phyloP scores from a whole-genome alignment of 2,888 invertebrate species.

The Dryomyza anilis region DNA sequence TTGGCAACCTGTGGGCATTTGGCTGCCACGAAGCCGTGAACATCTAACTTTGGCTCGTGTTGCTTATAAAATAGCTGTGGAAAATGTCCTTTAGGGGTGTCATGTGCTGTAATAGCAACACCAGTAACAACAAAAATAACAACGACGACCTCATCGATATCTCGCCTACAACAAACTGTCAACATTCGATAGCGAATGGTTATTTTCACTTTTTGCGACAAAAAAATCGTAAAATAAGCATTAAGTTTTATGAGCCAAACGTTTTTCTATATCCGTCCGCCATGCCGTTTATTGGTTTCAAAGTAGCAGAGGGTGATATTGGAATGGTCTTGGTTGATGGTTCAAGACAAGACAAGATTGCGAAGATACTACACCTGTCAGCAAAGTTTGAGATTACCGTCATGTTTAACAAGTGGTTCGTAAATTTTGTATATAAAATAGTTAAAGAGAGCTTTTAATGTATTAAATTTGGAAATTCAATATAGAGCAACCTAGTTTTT shows the following conservation, averaged over 20 bases:
- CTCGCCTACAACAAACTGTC: neutral
- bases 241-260: conserved; percentile 36
- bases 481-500: too few relatives aligned
- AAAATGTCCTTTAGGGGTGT: conserved; percentile 4
- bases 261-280: neutral
- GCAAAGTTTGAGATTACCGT: too few relatives aligned
- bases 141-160: neutral
- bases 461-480: too few relatives aligned
- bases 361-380: too few relatives aligned
- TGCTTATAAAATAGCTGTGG: conserved; percentile 5
- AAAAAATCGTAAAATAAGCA: conserved; percentile 38
- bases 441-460: too few relatives aligned
- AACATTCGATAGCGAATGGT: neutral
- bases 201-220: conserved; percentile 16
- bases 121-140: neutral
- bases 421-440: too few relatives aligned
- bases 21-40: neutral
- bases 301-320: neutral
- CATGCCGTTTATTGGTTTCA: neutral
- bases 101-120: neutral
- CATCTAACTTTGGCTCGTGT: neutral
- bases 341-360: too few relatives aligned
- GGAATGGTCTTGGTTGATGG: too few relatives aligned
- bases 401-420: too few relatives aligned
- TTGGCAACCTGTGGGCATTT: neutral